Base-by-base conservation (phyloP, 2,797 vertebrate species). In the Typhlichthys subterraneus region DNA sequence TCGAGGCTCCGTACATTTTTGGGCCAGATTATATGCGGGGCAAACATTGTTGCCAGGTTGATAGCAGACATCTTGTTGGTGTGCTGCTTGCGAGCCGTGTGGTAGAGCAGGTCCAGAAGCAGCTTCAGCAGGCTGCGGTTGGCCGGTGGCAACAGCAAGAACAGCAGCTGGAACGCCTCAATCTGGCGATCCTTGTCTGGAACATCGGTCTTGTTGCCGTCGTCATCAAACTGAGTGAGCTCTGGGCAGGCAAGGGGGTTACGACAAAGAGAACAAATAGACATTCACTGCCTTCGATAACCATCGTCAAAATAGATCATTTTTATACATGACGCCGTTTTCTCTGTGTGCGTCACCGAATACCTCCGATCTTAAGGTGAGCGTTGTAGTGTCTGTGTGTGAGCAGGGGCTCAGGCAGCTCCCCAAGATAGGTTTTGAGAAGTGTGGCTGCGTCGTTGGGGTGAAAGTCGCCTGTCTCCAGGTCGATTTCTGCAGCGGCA, bases 51-150 rank as follows among this genome's bases (percentile, higher is more conserved):
- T 1, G 97, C 97, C 60, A 99, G 91, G 82, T 99, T 99, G 75
- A 95, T 92, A 54, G 98, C 98, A 15, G 96, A 96, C 98, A 99
- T 99, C 89, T 98, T 98, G 88, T 99, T 99, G 77, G 93, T 86
- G 57, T 95, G 94, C 82, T 99, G 98, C 58, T 95, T 96, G 81
- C 96, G 95, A 57, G 98, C 98, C 0, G 98, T 99, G 84, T 97
- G 96, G 84, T 98, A 96, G 14, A 99, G 91, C 75, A 99, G 88
- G 88, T 98, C 95, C 72, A 99, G 90, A 55, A 99, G 85, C 57
- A 98, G 92, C 70, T 97, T 97, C 67, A 99, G 93, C 63, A 99
- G 84, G 58, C 91, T 97, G 76, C 97, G 94, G 82, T 97, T 99
- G 70, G 94, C 93, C 0, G 95, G 85, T 1, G 97, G 97, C 13